Evolutionary conservation across 2,113 vertebrate genomes (phyloP).

Genomic region (Cyanoliseus patagonus): DNA sequence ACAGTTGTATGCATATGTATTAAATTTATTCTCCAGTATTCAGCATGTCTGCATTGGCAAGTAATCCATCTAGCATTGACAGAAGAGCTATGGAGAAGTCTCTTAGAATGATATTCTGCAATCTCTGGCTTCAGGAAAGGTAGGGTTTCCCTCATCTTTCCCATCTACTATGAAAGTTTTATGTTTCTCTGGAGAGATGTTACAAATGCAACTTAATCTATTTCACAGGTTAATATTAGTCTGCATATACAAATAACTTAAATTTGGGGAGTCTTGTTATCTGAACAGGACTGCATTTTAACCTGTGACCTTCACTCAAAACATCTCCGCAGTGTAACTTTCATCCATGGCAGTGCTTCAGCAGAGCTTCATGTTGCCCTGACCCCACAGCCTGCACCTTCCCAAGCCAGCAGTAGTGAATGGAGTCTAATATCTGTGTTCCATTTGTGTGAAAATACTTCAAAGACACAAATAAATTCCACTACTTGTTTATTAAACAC

Average conservation of each 20-base stretch:
- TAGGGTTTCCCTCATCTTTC: background rate
- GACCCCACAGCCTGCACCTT: background rate
- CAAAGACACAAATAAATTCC: conserved; percentile 37
- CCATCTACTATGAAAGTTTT: background rate
- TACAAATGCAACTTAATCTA: background rate
- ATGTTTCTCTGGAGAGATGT: background rate
- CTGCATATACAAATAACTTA: background rate
- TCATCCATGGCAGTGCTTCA: background rate
- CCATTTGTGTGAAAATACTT: background rate
- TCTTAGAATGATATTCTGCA: background rate
- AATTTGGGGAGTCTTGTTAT: background rate
- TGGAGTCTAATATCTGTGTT: background rate
- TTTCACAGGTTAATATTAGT: background rate
- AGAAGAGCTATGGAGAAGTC: background rate
- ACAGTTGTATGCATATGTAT: background rate
- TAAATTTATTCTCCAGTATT: background rate
- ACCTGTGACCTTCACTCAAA: background rate
- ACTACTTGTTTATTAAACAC: conserved; percentile 2
- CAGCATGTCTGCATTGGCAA: background rate
- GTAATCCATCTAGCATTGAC: background rate
- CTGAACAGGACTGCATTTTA: background rate
- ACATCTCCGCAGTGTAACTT: accelerated
- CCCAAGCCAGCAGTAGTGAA: background rate
- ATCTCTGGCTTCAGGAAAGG: background rate
- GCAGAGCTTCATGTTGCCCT: accelerated